Evolutionary conservation across 1,140 invertebrate genomes (phyloP), one percentile per base, ranked within the genome.

Genomic region (Atta cephalotes): DNA sequence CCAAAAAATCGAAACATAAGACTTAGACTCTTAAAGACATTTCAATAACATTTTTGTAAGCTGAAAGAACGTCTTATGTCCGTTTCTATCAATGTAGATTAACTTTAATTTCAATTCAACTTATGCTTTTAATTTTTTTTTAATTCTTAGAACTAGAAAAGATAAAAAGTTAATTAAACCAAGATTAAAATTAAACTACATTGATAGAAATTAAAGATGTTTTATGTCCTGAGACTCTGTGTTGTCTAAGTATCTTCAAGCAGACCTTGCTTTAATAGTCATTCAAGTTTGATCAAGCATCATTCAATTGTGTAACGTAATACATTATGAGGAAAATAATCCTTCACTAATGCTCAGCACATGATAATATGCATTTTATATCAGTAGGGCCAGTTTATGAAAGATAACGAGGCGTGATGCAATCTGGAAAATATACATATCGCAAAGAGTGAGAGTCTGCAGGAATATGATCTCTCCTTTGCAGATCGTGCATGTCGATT

Each of bases 401-500:
- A 18, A 66, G 49, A 45, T 53, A 66, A 85, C 16, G 14, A 35
- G 49, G 18, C n/a, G 16, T 12, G 58, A 62, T 12, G 25, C n/a
- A 28, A 65, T 65, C 63, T 65, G 10, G 7, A 9, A 62, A 60
- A 82, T 62, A 31, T 31, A 25, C 49, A 21, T 62, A 60, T 21
- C 56, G 1, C 39, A 31, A 6, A 31, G 25, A 63, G 7, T 1
- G 31, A 66, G 1, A 4, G 31, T 16, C 2, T 16, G 49, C 1
- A 72, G 18, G 74, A 56, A 74, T 10, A 74, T 28, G 68, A 53
- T 82, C 25, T 82, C 53, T 72, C 18, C 71, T 35, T 60, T 12
- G 10, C n/a, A 45, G 82, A 65, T 21, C 28, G 21, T 39, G n/a
- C 28, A 25, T 87, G 49, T 68, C 49, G 35, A 74, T 86, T 76